Percentiles rank a stretch among this genome's conserved stretches.
Evolutionary conservation across 2,888 invertebrate genomes (phyloP).

Genomic region (Lutraria lutraria): DNA sequence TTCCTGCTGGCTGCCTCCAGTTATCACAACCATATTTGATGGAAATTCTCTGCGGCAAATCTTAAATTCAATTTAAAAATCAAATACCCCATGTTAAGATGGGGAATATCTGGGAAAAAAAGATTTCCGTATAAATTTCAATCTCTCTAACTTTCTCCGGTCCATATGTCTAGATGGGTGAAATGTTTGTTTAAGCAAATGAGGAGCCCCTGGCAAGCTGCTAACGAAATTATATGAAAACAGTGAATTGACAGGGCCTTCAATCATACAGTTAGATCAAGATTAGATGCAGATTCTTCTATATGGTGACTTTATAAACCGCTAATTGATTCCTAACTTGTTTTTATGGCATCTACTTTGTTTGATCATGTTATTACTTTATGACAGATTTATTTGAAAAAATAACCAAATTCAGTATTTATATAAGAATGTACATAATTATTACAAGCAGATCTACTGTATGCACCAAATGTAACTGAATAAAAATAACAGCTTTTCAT

Average conservation of each 20-base stretch:
- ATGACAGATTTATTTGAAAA: neutral
- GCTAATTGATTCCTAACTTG: conserved; percentile 21
- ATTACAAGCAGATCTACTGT: too few species aligned
- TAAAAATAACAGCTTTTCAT: too few species aligned
- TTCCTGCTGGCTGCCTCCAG: neutral
- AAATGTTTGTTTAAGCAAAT: conserved; percentile 60
- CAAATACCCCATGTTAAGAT: conserved; percentile 20
- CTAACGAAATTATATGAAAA: conserved; percentile 60
- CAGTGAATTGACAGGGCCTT: conserved; percentile 48
- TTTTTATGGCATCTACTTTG: conserved; percentile 16
- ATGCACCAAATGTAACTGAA: too few species aligned
- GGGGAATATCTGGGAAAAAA: neutral
- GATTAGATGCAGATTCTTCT: conserved; percentile 35
- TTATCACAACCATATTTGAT: conserved; percentile 9
- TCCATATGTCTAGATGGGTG: conserved; percentile 40
- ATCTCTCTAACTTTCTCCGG: conserved; percentile 17
- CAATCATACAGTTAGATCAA: conserved; percentile 43
- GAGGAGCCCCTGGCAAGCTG: conserved; percentile 46
- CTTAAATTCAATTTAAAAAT: conserved; percentile 25
- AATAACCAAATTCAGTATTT: neutral
- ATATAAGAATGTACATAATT: neutral
- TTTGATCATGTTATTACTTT: neutral
- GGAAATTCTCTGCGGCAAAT: conserved; percentile 17
- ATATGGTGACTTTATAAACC: neutral
- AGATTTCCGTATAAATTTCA: conserved; percentile 16